Evolutionary conservation across 2,888 invertebrate genomes (phyloP).

Genomic region (Dione juno): DNA sequence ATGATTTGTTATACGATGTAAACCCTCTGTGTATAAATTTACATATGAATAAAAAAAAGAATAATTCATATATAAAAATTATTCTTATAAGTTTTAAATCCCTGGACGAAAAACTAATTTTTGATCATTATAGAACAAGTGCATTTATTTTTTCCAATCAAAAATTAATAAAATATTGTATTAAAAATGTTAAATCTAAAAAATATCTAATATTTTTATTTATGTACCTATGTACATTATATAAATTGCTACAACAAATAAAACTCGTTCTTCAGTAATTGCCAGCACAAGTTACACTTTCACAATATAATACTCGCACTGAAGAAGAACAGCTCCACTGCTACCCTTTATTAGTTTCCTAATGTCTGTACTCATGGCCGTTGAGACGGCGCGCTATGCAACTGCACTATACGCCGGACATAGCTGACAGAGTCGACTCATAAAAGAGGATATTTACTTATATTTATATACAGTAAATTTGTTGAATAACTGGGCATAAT

Average conservation of each 20-base stretch:
- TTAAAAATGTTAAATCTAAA: too few relatives aligned
- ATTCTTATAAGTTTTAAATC: too few relatives aligned
- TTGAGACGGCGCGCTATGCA: constrained; percentile 41
- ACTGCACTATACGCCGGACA: constrained; percentile 39
- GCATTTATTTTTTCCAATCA: too few relatives aligned
- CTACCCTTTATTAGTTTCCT: constrained; percentile 38
- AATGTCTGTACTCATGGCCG: constrained; percentile 35
- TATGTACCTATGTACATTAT: not conserved
- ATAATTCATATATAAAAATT: too few relatives aligned
- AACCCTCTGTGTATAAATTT: too few relatives aligned
- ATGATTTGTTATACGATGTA: too few relatives aligned
- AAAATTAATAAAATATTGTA: too few relatives aligned
- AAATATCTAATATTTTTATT: not conserved
- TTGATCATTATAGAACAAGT: too few relatives aligned
- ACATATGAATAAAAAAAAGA: too few relatives aligned
- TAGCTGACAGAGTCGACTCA: constrained; percentile 31
- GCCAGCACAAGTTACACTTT: constrained; percentile 11
- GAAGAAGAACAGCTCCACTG: constrained; percentile 33
- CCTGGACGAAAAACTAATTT: too few relatives aligned
- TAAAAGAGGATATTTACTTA: constrained; percentile 29
- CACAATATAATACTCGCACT: constrained; percentile 27
- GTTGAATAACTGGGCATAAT: not conserved
- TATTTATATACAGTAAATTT: not conserved
- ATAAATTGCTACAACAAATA: not conserved
- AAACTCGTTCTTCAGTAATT: not conserved